Evolutionary conservation across 2,113 vertebrate genomes (phyloP).

Genomic region (Vidua chalybeata): DNA sequence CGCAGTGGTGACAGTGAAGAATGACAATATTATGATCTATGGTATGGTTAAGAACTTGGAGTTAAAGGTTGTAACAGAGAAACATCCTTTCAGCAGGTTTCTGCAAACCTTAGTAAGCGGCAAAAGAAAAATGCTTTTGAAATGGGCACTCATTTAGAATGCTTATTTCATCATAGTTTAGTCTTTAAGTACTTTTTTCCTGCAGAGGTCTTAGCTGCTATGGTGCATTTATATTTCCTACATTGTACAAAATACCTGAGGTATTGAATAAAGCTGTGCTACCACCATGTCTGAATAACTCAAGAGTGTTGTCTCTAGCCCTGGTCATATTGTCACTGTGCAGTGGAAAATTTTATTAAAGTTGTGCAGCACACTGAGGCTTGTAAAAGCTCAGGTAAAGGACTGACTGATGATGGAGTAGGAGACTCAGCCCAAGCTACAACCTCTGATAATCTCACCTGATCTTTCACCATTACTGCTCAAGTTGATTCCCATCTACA

Average conservation of each 20-base stretch:
- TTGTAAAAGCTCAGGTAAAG: neutral
- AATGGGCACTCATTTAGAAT: neutral
- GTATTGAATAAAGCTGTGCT: neutral
- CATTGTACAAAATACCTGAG: neutral
- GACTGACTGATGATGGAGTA: fast-evolving
- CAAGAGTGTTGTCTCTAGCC: neutral
- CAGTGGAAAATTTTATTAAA: neutral
- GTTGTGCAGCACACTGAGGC: neutral
- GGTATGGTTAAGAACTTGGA: neutral
- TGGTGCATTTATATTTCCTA: neutral
- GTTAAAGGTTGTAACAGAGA: constrained; percentile 37
- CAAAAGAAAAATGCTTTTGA: constrained; percentile 8
- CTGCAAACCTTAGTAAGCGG: constrained; percentile 33
- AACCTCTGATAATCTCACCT: neutral
- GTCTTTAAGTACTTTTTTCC: neutral
- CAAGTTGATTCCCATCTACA: neutral
- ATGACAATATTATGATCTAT: constrained; percentile 53
- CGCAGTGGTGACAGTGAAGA: constrained; percentile 44
- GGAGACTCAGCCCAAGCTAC: neutral
- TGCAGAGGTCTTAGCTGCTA: neutral
- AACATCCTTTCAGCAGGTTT: constrained; percentile 59
- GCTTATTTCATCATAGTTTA: neutral
- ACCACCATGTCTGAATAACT: neutral
- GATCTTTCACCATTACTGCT: neutral
- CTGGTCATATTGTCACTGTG: neutral